Evolutionary conservation across 2,888 invertebrate species (phyloP).

Genomic region (Tetrapedia diversipes): DNA sequence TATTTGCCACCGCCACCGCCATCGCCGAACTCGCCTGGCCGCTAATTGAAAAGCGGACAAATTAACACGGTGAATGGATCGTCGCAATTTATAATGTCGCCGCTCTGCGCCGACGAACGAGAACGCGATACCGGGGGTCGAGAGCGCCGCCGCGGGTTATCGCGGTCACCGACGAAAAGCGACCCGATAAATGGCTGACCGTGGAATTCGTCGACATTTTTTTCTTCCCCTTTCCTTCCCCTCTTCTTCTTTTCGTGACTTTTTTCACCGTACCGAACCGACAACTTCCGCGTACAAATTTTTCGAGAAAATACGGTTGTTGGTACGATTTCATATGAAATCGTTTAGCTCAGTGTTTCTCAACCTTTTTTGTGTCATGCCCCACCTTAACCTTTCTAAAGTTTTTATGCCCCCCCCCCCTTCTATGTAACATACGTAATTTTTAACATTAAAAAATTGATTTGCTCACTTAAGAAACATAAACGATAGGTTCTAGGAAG

Average conservation of each 20-base stretch:
- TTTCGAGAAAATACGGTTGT: not conserved
- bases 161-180: constrained; percentile 27
- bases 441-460: too few relatives aligned
- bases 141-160: constrained; percentile 30
- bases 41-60: constrained; percentile 76
- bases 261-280: not conserved
- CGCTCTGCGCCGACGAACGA: constrained; percentile 34
- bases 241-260: not conserved
- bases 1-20: constrained; percentile 58
- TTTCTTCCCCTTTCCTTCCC: not conserved
- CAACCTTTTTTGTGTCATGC: too few relatives aligned
- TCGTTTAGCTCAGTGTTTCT: too few relatives aligned
- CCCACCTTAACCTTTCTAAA: too few relatives aligned
- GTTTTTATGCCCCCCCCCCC: too few relatives aligned
- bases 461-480: too few relatives aligned
- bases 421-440: too few relatives aligned
- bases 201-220: not conserved
- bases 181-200: constrained; percentile 17
- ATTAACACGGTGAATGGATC: constrained; percentile 71
- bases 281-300: not conserved
- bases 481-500: too few relatives aligned
- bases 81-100: constrained; percentile 72
- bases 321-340: not conserved
- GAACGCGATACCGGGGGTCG: constrained; percentile 34
- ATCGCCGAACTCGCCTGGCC: constrained; percentile 61